A percentile compares a stretch with the other conserved stretches of the same genome.
Evolutionary conservation across 2,888 invertebrate genomes (phyloP).

Genomic region (Beris morrisii): DNA sequence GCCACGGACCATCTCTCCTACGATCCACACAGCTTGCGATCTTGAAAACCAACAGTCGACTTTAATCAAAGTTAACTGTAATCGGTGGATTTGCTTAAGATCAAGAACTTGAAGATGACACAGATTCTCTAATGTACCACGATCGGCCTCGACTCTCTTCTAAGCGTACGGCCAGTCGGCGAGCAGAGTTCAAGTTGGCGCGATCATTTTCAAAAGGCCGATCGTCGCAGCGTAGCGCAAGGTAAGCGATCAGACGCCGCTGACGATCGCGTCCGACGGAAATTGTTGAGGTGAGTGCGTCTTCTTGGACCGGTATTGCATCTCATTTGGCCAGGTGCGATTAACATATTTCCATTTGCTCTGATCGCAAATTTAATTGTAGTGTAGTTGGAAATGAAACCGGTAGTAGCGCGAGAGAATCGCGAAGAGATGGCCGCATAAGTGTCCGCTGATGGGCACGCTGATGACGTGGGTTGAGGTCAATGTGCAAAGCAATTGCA

Average conservation of each 20-base stretch:
- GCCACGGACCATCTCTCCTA: neutral
- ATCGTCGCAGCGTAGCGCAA: neutral
- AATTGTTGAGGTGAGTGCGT: no score
- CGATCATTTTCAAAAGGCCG: neutral
- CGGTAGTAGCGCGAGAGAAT: constrained; percentile 1
- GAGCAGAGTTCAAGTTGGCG: neutral
- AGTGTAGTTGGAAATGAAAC: neutral
- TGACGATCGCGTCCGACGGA: no score
- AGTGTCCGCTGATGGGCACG: neutral
- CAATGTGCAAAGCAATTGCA: constrained; percentile 16
- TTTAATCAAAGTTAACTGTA: constrained; percentile 17
- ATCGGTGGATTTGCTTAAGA: neutral
- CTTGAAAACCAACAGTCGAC: neutral
- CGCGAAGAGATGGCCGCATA: constrained; percentile 6
- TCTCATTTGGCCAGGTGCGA: constrained; percentile 23
- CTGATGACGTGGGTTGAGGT: constrained; percentile 25
- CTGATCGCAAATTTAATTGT: neutral
- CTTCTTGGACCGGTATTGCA: constrained; percentile 27
- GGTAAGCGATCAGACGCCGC: neutral
- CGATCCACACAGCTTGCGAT: neutral
- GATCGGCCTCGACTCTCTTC: neutral
- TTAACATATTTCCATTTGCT: constrained; percentile 26
- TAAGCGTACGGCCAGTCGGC: neutral
- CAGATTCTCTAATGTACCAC: neutral
- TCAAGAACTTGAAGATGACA: constrained; percentile 1